These are phyloP conservation scores for Tortrix viridana DNA, from an alignment of 2,888 invertebrate genomes.

Conservation along the genomic window DNA sequence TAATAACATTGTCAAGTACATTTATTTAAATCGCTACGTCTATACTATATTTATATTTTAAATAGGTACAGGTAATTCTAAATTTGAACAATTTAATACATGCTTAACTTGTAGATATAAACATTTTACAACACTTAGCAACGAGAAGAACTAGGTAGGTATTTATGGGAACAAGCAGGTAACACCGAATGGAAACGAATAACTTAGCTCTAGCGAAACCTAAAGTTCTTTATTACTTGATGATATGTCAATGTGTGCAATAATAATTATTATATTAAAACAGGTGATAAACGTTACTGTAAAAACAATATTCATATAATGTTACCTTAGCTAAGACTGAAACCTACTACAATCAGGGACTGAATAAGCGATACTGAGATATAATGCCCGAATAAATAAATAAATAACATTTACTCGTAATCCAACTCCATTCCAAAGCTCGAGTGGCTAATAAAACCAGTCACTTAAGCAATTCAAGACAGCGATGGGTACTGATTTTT, in stretches of 20 bases:
- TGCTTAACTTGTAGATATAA: conserved; percentile 68
- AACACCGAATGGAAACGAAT: conserved; percentile 26
- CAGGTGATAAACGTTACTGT: not conserved
- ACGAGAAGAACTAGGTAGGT: conserved; percentile 60
- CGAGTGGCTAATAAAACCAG: too few species aligned
- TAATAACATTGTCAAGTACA: conserved; percentile 55
- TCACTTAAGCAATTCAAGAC: too few species aligned
- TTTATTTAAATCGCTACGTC: conserved; percentile 50
- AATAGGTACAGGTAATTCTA: conserved; percentile 62
- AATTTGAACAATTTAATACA: conserved; percentile 66
- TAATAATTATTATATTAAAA: conserved; percentile 45
- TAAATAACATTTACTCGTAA: too few species aligned
- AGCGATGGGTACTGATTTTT: too few species aligned
- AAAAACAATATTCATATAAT: too few species aligned
- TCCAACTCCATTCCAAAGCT: too few species aligned
- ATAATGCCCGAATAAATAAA: too few species aligned
- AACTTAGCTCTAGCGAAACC: conserved; percentile 36
- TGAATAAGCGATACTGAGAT: too few species aligned
- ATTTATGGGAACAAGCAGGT: conserved; percentile 21
- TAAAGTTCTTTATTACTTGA: conserved; percentile 46
- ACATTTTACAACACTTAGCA: conserved; percentile 78
- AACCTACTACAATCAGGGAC: too few species aligned
- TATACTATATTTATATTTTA: conserved; percentile 58
- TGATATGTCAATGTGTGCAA: conserved; percentile 77
- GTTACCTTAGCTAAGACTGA: too few species aligned